A percentile compares a stretch with the other conserved stretches of the same genome.
Evolutionary conservation across 1,140 invertebrate genomes (phyloP).

Genomic region (Sitobion miscanthi): DNA sequence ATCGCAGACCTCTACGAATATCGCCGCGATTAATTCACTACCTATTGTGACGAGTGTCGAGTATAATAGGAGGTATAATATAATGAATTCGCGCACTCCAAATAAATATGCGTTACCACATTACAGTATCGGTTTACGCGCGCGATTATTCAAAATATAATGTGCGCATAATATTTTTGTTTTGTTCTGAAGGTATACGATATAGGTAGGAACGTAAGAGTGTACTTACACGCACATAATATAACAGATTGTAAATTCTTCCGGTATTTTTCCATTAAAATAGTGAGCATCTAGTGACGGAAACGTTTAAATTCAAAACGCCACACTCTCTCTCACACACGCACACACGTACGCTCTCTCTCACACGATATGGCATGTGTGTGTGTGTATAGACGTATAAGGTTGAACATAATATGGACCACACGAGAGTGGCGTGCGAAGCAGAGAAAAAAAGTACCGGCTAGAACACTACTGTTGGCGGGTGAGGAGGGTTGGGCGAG

Average conservation of each 20-base stretch:
- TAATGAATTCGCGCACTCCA: neutral
- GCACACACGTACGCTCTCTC: too few relatives aligned
- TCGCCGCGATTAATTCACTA: neutral
- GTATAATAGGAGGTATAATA: neutral
- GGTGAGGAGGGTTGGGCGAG: too few relatives aligned
- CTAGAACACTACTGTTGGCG: neutral
- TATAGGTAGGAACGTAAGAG: too few relatives aligned
- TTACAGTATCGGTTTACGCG: neutral
- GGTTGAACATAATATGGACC: neutral
- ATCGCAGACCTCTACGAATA: neutral
- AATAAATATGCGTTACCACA: neutral
- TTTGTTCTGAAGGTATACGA: neutral
- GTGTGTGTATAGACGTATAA: neutral
- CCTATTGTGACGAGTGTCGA: neutral
- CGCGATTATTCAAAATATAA: neutral
- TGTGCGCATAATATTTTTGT: neutral
- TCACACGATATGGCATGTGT: too few relatives aligned
- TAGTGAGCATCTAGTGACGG: neutral
- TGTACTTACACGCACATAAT: neutral
- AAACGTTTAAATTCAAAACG: constrained; percentile 38
- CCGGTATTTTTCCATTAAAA: constrained; percentile 7
- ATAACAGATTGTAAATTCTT: neutral
- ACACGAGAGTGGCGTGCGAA: neutral
- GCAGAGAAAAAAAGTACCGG: neutral
- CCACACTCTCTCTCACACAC: too few relatives aligned